Evolutionary conservation across 2,797 vertebrate species (phyloP).

Genomic region (Xenopus petersii): DNA sequence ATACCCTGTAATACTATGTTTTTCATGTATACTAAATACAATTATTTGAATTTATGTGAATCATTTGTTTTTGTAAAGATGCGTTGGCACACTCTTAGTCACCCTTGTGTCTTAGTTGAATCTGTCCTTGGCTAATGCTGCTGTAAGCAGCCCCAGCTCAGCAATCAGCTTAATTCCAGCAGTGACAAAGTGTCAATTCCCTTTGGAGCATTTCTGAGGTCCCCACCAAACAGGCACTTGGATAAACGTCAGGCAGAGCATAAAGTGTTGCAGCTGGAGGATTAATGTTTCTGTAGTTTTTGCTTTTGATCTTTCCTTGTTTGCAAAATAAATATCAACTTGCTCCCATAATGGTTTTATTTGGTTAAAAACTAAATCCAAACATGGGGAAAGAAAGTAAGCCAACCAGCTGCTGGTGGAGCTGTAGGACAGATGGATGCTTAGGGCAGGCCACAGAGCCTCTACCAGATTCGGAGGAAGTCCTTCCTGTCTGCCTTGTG

Average conservation of each 20-base stretch:
- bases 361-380: neutral
- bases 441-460: neutral
- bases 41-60: too few relatives aligned
- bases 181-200: neutral
- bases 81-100: too few relatives aligned
- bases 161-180: neutral
- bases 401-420: constrained; percentile 18
- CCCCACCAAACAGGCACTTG: neutral
- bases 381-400: neutral
- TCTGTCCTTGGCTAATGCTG: too few relatives aligned
- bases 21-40: too few relatives aligned
- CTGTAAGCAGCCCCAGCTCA: too few relatives aligned
- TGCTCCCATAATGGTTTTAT: constrained; percentile 20
- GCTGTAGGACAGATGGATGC: constrained; percentile 13
- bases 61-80: too few relatives aligned
- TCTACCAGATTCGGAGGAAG: constrained; percentile 15
- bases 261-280: constrained; percentile 19
- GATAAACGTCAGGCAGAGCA: neutral
- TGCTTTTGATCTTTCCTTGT: constrained; percentile 12
- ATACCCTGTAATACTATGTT: too few relatives aligned
- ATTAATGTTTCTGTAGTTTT: too few relatives aligned
- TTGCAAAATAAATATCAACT: constrained; percentile 21
- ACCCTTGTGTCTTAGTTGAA: too few relatives aligned
- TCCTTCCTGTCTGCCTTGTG: constrained; percentile 23
- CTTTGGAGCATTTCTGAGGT: neutral